These are phyloP conservation scores for Taxidea taxus DNA, from an alignment of 2,113 vertebrate species.

Conservation along the genomic window DNA sequence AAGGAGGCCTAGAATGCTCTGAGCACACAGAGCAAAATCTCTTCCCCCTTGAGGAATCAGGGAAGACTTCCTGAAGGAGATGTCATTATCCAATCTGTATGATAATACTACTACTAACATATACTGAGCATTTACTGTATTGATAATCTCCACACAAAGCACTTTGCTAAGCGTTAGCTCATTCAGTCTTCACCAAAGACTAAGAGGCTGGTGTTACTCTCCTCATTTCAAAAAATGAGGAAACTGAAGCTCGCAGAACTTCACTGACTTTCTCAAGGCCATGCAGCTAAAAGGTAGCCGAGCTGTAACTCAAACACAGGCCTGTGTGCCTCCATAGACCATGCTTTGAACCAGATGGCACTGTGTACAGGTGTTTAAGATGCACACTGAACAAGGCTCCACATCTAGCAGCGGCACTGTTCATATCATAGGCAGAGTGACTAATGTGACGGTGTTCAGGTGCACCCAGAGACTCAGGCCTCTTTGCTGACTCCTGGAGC, in stretches of 20 bases:
- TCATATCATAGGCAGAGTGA: background rate
- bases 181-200: background rate
- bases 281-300: background rate
- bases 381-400: background rate
- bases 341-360: background rate
- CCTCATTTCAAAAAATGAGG: background rate
- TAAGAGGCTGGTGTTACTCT: background rate
- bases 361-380: background rate
- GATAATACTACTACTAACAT: background rate
- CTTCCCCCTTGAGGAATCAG: background rate
- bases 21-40: background rate
- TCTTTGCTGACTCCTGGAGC: background rate
- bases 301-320: background rate
- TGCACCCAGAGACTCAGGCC: background rate
- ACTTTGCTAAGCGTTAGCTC: background rate
- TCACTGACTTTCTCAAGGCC: background rate
- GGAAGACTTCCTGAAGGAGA: slow-evolving; percentile 32
- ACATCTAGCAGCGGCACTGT: background rate
- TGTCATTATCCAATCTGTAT: background rate
- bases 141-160: background rate
- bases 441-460: background rate
- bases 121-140: background rate
- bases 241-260: background rate
- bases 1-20: background rate
- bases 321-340: background rate